Conservation (phyloP, 2,797 vertebrate species). For the Lithobates sylvaticus region DNA sequence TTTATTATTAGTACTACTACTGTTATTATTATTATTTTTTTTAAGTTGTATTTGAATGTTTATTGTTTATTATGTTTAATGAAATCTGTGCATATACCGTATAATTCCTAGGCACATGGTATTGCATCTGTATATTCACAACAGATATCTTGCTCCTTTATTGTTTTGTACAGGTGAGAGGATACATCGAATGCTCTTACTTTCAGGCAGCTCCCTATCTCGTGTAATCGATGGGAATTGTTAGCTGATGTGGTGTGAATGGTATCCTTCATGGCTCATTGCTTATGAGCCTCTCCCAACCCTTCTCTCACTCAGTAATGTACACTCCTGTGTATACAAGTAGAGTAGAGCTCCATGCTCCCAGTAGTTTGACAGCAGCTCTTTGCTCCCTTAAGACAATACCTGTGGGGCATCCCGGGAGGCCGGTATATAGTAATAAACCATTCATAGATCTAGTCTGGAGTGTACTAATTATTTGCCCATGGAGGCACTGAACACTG, state of each 20-base stretch:
- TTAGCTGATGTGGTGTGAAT: conserved; percentile 61
- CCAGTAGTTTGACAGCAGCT: background rate
- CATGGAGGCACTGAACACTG: background rate
- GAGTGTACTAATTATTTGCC: background rate
- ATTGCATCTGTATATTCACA: background rate
- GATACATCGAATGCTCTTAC: background rate
- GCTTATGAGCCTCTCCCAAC: conserved; percentile 45
- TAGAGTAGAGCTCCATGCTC: background rate
- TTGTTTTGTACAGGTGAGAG: conserved; percentile 2
- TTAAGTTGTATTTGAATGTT: no score
- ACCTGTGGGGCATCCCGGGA: conserved; percentile 22
- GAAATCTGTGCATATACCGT: background rate
- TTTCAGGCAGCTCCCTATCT: conserved; percentile 61
- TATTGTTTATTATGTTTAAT: no score
- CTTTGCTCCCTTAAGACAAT: conserved; percentile 1
- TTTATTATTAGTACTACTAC: no score
- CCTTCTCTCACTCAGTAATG: background rate
- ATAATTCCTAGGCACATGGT: background rate
- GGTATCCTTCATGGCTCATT: conserved; percentile 65
- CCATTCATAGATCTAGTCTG: background rate
- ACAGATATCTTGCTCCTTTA: background rate
- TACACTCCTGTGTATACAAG: conserved; percentile 6
- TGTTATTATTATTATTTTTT: no score
- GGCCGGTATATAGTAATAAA: conserved; percentile 9
- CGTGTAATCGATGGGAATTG: conserved; percentile 64